Evolutionary conservation across 2,113 vertebrate species (phyloP), one percentile per base, ranked within the genome.

Genomic region (Centrocercus urophasianus): DNA sequence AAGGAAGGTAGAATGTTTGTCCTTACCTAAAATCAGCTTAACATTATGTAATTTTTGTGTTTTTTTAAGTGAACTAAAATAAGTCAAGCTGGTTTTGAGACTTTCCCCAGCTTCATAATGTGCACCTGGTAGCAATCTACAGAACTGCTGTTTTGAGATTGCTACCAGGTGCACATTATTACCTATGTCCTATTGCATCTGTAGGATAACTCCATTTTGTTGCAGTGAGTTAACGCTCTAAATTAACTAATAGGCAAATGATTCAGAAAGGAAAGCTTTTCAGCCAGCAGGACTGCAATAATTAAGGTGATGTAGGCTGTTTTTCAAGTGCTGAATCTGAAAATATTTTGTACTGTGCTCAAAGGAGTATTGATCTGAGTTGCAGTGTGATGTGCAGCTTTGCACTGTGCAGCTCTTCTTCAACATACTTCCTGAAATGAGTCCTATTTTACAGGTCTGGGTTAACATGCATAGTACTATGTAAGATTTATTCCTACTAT

Each of bases 221-320:
- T 86, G 38, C 79, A 73, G 3, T 27, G 69, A 91, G 61, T 83
- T 91, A 83, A 92, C 78, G 25, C 47, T 92, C 73, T 60, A 83
- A 86, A 71, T 77, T 77, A 90, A 74, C 67, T 59, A 63, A 40
- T 42, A 83, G 21, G 25, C 70, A 86, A 75, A 86, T 72, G 13
- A 64, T 70, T 88, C 28, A 28, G 43, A 50, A 76, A 80, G 42
- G 27, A 66, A 76, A 50, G 1, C 4, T 66, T 67, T 79, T 59
- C 28, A 61, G 12, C 48, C 59, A 57, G 32, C 59, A 83, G 48
- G 72, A n/a, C 60, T 85, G 81, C 77, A 87, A 20, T 84, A 89
- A 87, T 84, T 79, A 54, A 43, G 34, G 32, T 34, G 54, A 50
- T 43, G 45, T 64, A 70, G n/a, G 27, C 60, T 67, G 19, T 0